A percentile compares a stretch with the other conserved stretches of the same genome.
These are phyloP conservation scores for Luscinia megarhynchos DNA, from an alignment of 2,797 vertebrate genomes.

Conservation along the genomic window DNA sequence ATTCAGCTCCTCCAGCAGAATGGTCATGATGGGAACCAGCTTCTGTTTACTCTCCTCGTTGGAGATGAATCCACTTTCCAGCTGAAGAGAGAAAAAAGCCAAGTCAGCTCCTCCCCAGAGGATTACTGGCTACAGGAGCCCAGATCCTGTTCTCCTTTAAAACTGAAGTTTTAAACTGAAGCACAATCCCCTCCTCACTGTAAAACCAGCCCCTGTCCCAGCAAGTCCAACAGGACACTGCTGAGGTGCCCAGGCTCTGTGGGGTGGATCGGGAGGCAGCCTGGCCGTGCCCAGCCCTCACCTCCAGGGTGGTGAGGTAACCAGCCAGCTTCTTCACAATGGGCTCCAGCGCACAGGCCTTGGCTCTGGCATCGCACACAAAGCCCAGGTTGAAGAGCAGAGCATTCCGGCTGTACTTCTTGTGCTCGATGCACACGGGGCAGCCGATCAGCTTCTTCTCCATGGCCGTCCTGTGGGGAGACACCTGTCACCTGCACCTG, in stretches of 20 bases:
- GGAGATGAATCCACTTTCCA: slow-evolving; percentile 96
- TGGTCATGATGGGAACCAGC: slow-evolving; percentile 95
- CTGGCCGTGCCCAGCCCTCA: slow-evolving; percentile 30
- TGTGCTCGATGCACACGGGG: slow-evolving; percentile 97
- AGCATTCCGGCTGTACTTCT: slow-evolving; percentile 96
- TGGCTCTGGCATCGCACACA: slow-evolving; percentile 92
- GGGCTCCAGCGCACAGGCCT: slow-evolving; percentile 95
- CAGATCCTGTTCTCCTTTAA: fast-evolving
- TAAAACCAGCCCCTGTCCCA: not conserved
- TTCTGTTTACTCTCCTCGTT: slow-evolving; percentile 98
- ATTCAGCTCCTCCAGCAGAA: slow-evolving; percentile 94
- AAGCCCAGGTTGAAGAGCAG: slow-evolving; percentile 97
- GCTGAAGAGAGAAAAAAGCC: slow-evolving; percentile 74
- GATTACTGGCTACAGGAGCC: fast-evolving
- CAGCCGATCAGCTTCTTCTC: slow-evolving; percentile 98
- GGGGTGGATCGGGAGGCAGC: fast-evolving
- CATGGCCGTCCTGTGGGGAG: slow-evolving; percentile 89
- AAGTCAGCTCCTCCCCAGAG: not conserved
- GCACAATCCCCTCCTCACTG: not conserved
- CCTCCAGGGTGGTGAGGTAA: slow-evolving; percentile 97
- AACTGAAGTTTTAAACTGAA: not conserved
- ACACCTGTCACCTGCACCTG: not conserved
- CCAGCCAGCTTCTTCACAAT: slow-evolving; percentile 98
- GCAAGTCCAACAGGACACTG: not conserved
- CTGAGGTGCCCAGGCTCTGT: not conserved